These are phyloP conservation scores for Cyanocitta stelleri DNA, from an alignment of 2,113 vertebrate species.

Conservation along the genomic window DNA sequence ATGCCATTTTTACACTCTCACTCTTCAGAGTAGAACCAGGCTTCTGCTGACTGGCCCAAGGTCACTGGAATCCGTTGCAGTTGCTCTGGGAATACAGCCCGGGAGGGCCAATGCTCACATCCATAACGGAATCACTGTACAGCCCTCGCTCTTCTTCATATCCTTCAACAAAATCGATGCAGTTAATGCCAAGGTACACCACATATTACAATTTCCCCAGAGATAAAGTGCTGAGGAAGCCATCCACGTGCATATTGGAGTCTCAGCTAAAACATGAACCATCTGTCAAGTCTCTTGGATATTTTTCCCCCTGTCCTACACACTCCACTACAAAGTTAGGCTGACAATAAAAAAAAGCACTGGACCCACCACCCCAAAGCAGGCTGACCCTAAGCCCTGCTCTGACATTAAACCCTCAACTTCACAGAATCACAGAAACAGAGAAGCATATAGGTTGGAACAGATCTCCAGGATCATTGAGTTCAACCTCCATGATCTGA, in stretches of 20 bases:
- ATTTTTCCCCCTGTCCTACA: background rate
- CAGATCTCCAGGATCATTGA: background rate
- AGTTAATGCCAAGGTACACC: background rate
- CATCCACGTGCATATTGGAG: background rate
- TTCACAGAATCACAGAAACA: background rate
- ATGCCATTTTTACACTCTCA: conserved; percentile 31
- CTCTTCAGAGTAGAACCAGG: background rate
- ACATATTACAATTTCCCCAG: background rate
- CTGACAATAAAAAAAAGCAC: background rate
- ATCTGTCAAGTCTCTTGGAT: conserved; percentile 36
- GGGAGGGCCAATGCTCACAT: background rate
- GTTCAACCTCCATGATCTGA: background rate
- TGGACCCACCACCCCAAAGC: background rate
- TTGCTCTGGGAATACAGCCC: conserved; percentile 8
- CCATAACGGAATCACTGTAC: background rate
- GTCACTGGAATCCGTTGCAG: background rate
- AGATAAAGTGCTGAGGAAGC: conserved; percentile 11
- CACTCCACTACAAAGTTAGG: conserved; percentile 28
- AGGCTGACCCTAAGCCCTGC: background rate
- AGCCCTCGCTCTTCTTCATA: background rate
- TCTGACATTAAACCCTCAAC: background rate
- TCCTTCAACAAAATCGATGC: background rate
- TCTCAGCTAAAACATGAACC: conserved; percentile 42
- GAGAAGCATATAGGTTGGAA: background rate
- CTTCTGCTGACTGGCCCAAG: conserved; percentile 36